Base-by-base conservation (phyloP, 2,113 vertebrate species). In the Barnardius zonarius region DNA sequence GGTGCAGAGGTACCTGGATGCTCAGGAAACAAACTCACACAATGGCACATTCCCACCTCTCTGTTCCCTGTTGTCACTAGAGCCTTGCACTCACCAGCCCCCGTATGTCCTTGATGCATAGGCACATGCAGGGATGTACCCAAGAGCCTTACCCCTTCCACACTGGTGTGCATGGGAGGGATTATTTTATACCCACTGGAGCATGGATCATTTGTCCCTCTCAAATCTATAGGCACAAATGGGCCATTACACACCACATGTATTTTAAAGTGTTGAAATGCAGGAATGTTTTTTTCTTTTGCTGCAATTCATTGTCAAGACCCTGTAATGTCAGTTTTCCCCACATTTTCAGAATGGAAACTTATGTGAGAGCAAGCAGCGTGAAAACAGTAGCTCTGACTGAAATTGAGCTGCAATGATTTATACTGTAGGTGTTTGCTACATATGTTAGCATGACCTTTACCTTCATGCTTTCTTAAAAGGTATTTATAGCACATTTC, bases 21-120 rank as follows among this genome's bases (percentile, higher is more conserved):
- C 46, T 46, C 16, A 35, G 39, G 46, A 43, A 86, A 43, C 13
- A 27, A 70, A 59, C 7, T 8, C 13, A 52, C 44, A 52, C 5
- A 68, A 9, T 0, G 2, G 54, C 54, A 63, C 10, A 22, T 52
- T 51, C 51, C 27, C 13, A 39, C 22, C 23, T 77, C 37, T 23
- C 48, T 9, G 14, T 8, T 63, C 39, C 44, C 46, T 57, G 0
- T 5, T 74, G n/a, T 46, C 48, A 24, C 20, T 17, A 13, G 12
- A 75, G 16, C 46, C 51, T 75, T 48, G 27, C 11, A 6, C 17
- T 15, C 20, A 17, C n/a, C 30, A 51, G 24, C 30, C 55, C 27
- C n/a, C 22, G 2, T 0, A 3, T 23, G 39, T 13, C 27, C 0
- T 0, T 14, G 66, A 15, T 4, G 4, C 23, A 43, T 0, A 14